phyloP scores from a whole-genome alignment of 2,888 invertebrate genomes.

The Drosophila ezoana region DNA sequence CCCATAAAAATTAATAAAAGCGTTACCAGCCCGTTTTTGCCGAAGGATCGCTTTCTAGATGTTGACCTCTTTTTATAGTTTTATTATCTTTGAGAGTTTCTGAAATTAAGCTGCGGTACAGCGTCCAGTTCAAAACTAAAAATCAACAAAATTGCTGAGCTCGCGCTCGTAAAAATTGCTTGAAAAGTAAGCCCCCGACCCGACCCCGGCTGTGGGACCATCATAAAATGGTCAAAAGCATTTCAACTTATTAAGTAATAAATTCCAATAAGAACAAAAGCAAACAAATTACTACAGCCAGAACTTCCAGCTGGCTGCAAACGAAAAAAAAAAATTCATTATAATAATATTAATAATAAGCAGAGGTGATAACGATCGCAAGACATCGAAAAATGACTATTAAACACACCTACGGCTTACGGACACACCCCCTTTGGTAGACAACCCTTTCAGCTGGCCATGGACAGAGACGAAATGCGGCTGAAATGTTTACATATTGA shows the following conservation, averaged over 20 bases:
- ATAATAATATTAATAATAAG: conserved; percentile 54
- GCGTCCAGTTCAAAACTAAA: conserved; percentile 38
- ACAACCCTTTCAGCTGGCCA: conserved; percentile 49
- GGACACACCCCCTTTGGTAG: conserved; percentile 33
- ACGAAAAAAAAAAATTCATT: conserved; percentile 47
- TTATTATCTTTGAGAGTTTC: conserved; percentile 57
- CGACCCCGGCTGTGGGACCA: neutral
- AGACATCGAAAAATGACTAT: conserved; percentile 78
- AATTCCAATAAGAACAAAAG: conserved; percentile 74
- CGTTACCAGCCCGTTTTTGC: conserved; percentile 2
- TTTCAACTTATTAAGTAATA: conserved; percentile 79
- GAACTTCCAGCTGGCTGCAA: neutral
- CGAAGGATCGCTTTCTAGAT: neutral
- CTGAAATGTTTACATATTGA: conserved; percentile 45
- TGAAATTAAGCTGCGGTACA: conserved; percentile 25
- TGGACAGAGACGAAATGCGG: conserved; percentile 53
- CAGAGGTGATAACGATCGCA: conserved; percentile 74
- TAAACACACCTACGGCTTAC: conserved; percentile 73
- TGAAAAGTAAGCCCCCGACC: neutral
- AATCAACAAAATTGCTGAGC: conserved; percentile 59
- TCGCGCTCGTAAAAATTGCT: conserved; percentile 70
- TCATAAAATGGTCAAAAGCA: conserved; percentile 43
- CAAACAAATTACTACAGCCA: conserved; percentile 27
- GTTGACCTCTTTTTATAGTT: conserved; percentile 69
- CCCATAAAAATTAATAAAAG: conserved; percentile 79